These are phyloP conservation scores for Champsocephalus gunnari DNA, from an alignment of 2,797 vertebrate genomes.

Conservation along the genomic window DNA sequence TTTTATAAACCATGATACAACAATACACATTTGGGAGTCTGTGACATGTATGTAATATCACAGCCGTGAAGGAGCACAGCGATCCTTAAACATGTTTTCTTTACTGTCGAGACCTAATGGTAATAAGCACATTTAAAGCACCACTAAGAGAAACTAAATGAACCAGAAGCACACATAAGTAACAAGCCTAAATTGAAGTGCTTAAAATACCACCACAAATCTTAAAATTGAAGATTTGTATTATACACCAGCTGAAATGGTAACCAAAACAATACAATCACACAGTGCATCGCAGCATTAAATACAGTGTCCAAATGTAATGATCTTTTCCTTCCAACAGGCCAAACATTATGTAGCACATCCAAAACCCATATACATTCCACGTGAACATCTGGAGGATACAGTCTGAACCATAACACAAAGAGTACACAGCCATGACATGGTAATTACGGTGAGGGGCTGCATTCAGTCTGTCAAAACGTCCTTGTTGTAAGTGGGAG, in stretches of 20 bases:
- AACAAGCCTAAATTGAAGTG: background rate
- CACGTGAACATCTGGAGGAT: slow-evolving; percentile 52
- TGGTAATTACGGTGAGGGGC: slow-evolving; percentile 68
- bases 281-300: background rate
- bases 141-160: background rate
- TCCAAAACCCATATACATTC: slow-evolving; percentile 22
- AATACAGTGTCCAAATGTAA: background rate
- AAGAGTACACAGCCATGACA: slow-evolving; percentile 58
- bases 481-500: slow-evolving; percentile 83
- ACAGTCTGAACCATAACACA: slow-evolving; percentile 45
- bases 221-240: background rate
- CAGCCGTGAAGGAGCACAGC: background rate
- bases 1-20: background rate
- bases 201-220: background rate
- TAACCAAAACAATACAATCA: background rate
- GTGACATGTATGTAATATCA: background rate
- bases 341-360: slow-evolving; percentile 3
- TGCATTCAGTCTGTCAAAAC: slow-evolving; percentile 77
- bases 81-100: background rate
- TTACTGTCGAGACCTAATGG: background rate
- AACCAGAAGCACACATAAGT: background rate
- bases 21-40: background rate
- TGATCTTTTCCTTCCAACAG: background rate
- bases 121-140: background rate
- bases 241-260: background rate